A percentile compares a stretch with the other conserved stretches of the same genome.
phyloP scores from a whole-genome alignment of 2,797 vertebrate species.

The Rhyacichthys aspro region DNA sequence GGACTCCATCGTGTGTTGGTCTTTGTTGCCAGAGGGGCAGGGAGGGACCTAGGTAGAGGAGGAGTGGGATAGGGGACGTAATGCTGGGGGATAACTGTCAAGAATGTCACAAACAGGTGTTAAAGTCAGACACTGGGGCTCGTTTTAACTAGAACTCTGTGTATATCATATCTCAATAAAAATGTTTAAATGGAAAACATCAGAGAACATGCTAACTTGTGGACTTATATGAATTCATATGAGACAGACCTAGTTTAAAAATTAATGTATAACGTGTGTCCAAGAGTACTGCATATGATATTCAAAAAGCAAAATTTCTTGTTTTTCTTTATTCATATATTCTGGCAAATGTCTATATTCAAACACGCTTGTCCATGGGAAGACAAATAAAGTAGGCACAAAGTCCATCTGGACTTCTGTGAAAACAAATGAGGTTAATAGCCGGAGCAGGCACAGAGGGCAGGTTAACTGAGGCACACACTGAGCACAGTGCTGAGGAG shows the following conservation, averaged over 20 bases:
- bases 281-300: neutral
- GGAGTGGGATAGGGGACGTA: neutral
- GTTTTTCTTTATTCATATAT: neutral
- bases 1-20: conserved; percentile 3
- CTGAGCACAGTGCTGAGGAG: neutral
- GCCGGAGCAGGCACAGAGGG: conserved; percentile 2
- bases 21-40: conserved; percentile 10
- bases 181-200: no score
- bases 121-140: conserved; percentile 1
- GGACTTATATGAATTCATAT: neutral
- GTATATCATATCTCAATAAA: neutral
- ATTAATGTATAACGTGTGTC: no score
- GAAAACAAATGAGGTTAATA: conserved; percentile 36
- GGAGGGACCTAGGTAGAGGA: conserved; percentile 6
- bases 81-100: conserved; percentile 8
- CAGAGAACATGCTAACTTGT: neutral
- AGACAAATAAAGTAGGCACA: conserved; percentile 46
- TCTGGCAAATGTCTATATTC: neutral
- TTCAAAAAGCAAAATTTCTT: neutral
- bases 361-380: neutral
- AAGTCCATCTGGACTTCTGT: conserved; percentile 55
- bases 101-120: conserved; percentile 58
- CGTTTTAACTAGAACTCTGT: neutral
- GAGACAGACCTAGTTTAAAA: no score
- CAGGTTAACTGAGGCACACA: neutral